Conservation (phyloP, 2,888 invertebrate species). For the Cyclophora albipunctata region DNA sequence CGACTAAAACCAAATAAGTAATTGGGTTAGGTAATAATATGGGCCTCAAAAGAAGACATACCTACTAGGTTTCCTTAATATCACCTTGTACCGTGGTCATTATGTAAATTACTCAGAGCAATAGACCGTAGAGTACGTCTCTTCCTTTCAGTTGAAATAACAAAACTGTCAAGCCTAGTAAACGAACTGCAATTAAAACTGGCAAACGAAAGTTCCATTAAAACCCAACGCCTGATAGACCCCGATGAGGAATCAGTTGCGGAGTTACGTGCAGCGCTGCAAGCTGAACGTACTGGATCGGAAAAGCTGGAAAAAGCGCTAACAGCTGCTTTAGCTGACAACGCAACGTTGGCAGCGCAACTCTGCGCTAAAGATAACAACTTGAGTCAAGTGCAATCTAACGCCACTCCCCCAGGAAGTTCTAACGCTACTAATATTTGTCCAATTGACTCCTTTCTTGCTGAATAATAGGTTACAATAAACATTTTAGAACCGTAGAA, state of each 20-base stretch:
- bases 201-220: slow-evolving; percentile 17
- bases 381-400: slow-evolving; percentile 12
- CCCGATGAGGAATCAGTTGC: slow-evolving; percentile 33
- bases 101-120: no score
- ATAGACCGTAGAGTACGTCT: no score
- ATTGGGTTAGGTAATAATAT: no score
- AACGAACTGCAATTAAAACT: slow-evolving; percentile 41
- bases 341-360: slow-evolving; percentile 42
- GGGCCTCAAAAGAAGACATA: no score
- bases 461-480: slow-evolving; percentile 35
- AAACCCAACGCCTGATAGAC: slow-evolving; percentile 15
- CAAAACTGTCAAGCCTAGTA: slow-evolving; percentile 40
- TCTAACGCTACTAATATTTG: slow-evolving; percentile 33
- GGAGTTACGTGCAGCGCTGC: slow-evolving; percentile 45
- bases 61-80: no score
- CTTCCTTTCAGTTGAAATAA: slow-evolving; percentile 44
- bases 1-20: no score
- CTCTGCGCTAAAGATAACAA: slow-evolving; percentile 36
- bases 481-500: background rate
- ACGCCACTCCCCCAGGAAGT: slow-evolving; percentile 20
- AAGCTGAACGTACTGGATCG: slow-evolving; percentile 49
- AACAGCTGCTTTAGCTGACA: slow-evolving; percentile 52
- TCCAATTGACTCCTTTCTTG: slow-evolving; percentile 58
- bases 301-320: slow-evolving; percentile 49
- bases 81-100: no score